Base-by-base conservation (phyloP, 1,140 invertebrate genomes). In the Holcopasites calliopsidis region DNA sequence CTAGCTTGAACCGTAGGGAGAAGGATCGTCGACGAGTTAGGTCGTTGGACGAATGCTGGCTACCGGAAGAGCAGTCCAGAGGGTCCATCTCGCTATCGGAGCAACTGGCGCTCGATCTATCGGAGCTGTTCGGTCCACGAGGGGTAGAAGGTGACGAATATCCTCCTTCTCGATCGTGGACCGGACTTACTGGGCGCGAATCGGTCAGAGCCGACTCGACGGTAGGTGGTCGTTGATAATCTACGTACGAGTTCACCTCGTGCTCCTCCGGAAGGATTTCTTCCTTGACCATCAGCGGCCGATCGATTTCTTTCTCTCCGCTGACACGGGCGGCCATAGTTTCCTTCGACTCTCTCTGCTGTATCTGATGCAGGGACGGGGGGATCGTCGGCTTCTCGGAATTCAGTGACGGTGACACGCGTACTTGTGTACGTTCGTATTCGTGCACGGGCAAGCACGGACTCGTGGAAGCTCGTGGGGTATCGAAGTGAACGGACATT, bases 1-100 rank as follows among this genome's bases (percentile, higher is more conserved):
- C 87, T 7, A 93, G 79, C 77, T 93, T 93, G 83, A 93, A 93
- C 18, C 88, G 84, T 13, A 92, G 72, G 0, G 92, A 90, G 62
- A 93, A 94, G 8, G 92, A 93, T n/a, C 93, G 80, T 35, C 93
- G 76, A n/a, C 92, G 87, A 18, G 88, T 83, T 0, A 91, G 73
- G 42, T 86, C 88, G 66, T 50, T 69, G 13, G 77, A 73, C 10
- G 71, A 76, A 60, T 76, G 71, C 0, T 47, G 64, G n/a, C 57
- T 65, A 10, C 33, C 72, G 16, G 76, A 40, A 0, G 80, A 84
- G 61, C 80, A 85, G 10, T 82, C 77, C 11, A 85, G 64, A 3
- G 82, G 86, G 35, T 90, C 90, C 64, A 85, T 80, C 28, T 91
- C 90, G 70, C 88, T 89, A 38, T 91, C 91, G 23, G 88, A 91